Conservation (phyloP, 1,140 invertebrate genomes). For the Leptopilina clavipes region DNA sequence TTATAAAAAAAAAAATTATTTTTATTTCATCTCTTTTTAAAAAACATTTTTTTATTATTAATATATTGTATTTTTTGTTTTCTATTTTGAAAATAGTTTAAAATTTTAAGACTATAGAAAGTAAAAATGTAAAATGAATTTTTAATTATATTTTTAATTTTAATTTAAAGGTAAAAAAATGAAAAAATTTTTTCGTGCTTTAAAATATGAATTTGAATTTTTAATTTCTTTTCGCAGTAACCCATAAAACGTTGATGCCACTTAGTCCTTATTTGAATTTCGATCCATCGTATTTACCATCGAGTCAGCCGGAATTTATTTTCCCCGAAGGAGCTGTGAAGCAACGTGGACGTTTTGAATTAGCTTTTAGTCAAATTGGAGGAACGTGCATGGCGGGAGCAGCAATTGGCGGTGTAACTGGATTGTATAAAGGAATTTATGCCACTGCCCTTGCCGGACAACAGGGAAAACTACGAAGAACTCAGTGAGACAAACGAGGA, state of each 20-base stretch:
- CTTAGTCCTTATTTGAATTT: constrained; percentile 95
- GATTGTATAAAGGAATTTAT: constrained; percentile 90
- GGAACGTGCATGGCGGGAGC: constrained; percentile 89
- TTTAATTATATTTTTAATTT: too few relatives aligned
- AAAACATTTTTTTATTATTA: too few relatives aligned
- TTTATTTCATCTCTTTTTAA: too few relatives aligned
- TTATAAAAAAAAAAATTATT: too few relatives aligned
- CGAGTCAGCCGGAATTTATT: constrained; percentile 92
- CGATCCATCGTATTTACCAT: constrained; percentile 88
- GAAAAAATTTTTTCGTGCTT: too few relatives aligned
- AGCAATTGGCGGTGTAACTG: constrained; percentile 86
- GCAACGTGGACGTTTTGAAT: constrained; percentile 88
- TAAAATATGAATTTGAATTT: not conserved
- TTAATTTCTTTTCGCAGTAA: constrained; percentile 58
- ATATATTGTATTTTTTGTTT: too few relatives aligned
- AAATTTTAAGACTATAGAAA: too few relatives aligned
- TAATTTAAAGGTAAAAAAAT: too few relatives aligned
- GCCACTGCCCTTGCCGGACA: constrained; percentile 89
- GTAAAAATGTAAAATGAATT: too few relatives aligned
- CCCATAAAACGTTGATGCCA: constrained; percentile 70
- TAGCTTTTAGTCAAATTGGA: constrained; percentile 95
- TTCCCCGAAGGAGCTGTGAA: constrained; percentile 91
- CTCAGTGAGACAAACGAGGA: constrained; percentile 79
- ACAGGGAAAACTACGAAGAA: constrained; percentile 90
- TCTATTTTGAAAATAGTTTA: too few relatives aligned